Percentiles rank a stretch among this genome's conserved stretches.
phyloP scores from a whole-genome alignment of 2,888 invertebrate species.

The Corythucha ciliata region DNA sequence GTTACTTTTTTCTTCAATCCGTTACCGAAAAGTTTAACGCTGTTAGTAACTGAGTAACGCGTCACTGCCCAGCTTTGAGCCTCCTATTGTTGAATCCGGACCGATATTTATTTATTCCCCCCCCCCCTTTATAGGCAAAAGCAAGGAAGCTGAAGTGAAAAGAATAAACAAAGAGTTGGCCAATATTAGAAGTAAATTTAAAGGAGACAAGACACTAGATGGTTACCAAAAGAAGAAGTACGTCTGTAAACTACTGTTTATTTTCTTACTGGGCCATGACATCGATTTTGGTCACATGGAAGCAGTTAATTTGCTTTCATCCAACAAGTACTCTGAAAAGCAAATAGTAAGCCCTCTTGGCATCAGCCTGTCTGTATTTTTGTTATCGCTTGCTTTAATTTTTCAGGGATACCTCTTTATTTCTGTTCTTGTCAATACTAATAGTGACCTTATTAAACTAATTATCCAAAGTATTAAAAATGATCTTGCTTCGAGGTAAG shows the following conservation, averaged over 20 bases:
- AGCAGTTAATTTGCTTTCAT: slow-evolving; percentile 96
- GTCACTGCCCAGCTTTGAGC: too few relatives aligned
- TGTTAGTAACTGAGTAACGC: too few relatives aligned
- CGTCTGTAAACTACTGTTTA: slow-evolving; percentile 98
- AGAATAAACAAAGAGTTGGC: slow-evolving; percentile 99
- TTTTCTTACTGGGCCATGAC: slow-evolving; percentile 98
- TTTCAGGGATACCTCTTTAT: slow-evolving; percentile 96
- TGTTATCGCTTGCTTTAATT: slow-evolving; percentile 13
- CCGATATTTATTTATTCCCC: too few relatives aligned
- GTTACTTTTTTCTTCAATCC: too few relatives aligned
- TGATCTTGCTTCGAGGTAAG: slow-evolving; percentile 75
- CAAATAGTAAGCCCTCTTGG: slow-evolving; percentile 72
- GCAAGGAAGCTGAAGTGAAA: slow-evolving; percentile 99
- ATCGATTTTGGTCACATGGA: slow-evolving; percentile 99
- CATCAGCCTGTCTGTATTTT: slow-evolving; percentile 1
- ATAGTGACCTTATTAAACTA: slow-evolving; percentile 96
- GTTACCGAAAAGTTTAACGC: too few relatives aligned
- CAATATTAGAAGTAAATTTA: slow-evolving; percentile 98
- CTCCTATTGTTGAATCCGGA: too few relatives aligned
- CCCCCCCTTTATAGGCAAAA: too few relatives aligned
- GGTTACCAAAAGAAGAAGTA: slow-evolving; percentile 99
- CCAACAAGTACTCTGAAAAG: slow-evolving; percentile 99
- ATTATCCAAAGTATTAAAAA: slow-evolving; percentile 99
- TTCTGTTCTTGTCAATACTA: slow-evolving; percentile 96
- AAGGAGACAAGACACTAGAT: slow-evolving; percentile 99